Percentiles rank a stretch among this genome's conserved stretches.
Evolutionary conservation across 2,888 invertebrate genomes (phyloP).

Genomic region (Mesorhabditis sp.): DNA sequence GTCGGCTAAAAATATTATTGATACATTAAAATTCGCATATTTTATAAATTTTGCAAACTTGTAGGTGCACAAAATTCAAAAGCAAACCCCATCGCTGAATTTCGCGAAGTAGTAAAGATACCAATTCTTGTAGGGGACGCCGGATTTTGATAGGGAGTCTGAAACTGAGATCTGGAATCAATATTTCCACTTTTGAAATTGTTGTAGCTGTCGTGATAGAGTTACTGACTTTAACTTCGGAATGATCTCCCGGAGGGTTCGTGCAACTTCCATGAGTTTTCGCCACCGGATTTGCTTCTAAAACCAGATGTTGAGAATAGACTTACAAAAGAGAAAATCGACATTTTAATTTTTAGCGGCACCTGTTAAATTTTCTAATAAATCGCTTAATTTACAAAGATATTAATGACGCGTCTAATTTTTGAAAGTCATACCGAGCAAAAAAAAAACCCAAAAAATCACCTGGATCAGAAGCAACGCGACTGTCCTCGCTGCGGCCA

Average conservation of each 20-base stretch:
- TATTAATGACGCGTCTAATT: too few species aligned
- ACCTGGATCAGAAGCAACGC: too few species aligned
- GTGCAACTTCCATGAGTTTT: conserved; percentile 27
- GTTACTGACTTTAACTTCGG: conserved; percentile 11
- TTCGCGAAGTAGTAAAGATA: not conserved
- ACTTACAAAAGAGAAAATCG: not conserved
- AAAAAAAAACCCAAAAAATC: too few species aligned
- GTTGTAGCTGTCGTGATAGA: too few species aligned
- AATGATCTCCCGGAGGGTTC: conserved; percentile 21
- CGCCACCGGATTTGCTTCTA: conserved; percentile 40
- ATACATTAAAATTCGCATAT: not conserved
- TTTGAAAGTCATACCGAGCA: too few species aligned
- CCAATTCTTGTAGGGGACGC: not conserved
- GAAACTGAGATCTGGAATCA: not conserved
- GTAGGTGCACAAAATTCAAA: too few species aligned
- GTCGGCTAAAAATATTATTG: conserved; percentile 22
- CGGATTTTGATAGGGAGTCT: not conserved
- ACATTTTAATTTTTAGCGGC: too few species aligned
- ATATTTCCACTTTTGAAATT: not conserved
- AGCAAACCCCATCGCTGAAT: not conserved
- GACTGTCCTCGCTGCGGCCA: too few species aligned
- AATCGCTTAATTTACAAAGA: too few species aligned
- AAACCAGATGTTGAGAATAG: not conserved
- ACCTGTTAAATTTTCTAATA: too few species aligned
- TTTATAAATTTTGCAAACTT: too few species aligned